Base-by-base conservation (phyloP, 2,113 vertebrate species). In the Nematolebias whitei region DNA sequence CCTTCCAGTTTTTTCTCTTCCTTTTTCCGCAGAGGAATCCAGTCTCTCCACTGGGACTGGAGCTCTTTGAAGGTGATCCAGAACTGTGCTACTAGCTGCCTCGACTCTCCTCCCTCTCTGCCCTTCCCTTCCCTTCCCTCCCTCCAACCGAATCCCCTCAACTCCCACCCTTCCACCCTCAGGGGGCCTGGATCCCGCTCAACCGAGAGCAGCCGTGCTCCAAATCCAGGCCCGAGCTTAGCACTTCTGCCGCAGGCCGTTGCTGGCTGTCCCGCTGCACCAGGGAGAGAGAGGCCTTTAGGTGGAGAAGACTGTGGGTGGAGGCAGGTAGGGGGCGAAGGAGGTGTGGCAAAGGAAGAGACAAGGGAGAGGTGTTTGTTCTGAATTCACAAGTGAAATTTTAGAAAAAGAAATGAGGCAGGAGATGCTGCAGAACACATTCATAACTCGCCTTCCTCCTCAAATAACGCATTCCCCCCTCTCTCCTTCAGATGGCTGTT, bases 21-120 rank as follows among this genome's bases (percentile, higher is more conserved):
- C 68, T 80, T 76, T 71, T 83, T 82, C 89, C 75, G 29, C 71
- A 88, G 89, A 91, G 87, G 86, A 89, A 90, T 91, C 82, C 78
- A 71, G 79, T 73, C 86, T 78, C 84, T 87, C 89, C 82, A 39
- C 66, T 86, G 90, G 87, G 90, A 90, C 52, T 56, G 79, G 73
- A 91, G 75, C 81, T 84, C 84, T 93, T 90, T 93, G 92, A 93
- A 93, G 90, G 89, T 91, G 90, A 92, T 93, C 88, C 90, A 91
- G 90, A 82, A 84, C 83, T 82, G 80, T 75, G 70, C 79, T 83
- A 80, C 87, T 83, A 51, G 24, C 75, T 84, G 83, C 80, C 77
- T 84, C 70, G 63, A 57, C 67, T 75, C 66, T 68, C 53, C 71
- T 68, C 57, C 77, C 75, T 70, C 68, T 62, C 56, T 59, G 63